Evolutionary conservation across 2,888 invertebrate species (phyloP), one percentile per base, ranked within the genome.

Genomic region (Leptothorax acervorum): DNA sequence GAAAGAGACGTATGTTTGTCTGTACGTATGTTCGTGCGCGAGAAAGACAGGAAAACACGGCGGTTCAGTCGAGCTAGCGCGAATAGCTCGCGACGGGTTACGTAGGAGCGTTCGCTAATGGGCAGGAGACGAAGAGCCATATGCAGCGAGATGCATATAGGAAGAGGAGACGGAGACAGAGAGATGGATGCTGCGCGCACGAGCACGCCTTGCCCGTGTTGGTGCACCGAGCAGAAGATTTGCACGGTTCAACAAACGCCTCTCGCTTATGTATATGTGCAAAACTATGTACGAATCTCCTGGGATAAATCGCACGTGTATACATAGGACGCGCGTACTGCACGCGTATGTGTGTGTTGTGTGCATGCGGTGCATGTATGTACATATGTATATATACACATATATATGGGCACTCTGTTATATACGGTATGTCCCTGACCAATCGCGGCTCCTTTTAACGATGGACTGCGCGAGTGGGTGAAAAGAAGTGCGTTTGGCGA

Each of bases 241-340:
- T 81, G 79, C 79, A 81, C 79, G 79, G 79, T 81, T 81, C 71
- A 81, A 81, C 79, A 81, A 81, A 81, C 79, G 79, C 79, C 51
- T 81, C 79, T 70, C 79, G 71, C 79, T 81, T 81, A 81, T 79
- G 70, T 79, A 70, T 81, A 81, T 70, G 70, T 81, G 60, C 60
- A 81, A 81, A 81, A 81, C 79, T 81, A 81, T 81, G 71, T 81
- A 81, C 48, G 79, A 81, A 81, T 81, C 70, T 81, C 79, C 71
- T 71, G 79, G 60, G 71, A 48, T 81, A 81, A 82, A 55, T 75
- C 75, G 82, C 75, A 75, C 55, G 45, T 75, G 75, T 82, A 75
- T 82, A 75, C 55, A 75, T 82, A 45, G 75, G 23, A 74, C 45
- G 82, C 35, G 57, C 28, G 15, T 8, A 39, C 11, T 12, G 48